Evolutionary conservation across 2,888 invertebrate genomes (phyloP), one percentile per base, ranked within the genome.

Genomic region (Caenorhabditis sinica): DNA sequence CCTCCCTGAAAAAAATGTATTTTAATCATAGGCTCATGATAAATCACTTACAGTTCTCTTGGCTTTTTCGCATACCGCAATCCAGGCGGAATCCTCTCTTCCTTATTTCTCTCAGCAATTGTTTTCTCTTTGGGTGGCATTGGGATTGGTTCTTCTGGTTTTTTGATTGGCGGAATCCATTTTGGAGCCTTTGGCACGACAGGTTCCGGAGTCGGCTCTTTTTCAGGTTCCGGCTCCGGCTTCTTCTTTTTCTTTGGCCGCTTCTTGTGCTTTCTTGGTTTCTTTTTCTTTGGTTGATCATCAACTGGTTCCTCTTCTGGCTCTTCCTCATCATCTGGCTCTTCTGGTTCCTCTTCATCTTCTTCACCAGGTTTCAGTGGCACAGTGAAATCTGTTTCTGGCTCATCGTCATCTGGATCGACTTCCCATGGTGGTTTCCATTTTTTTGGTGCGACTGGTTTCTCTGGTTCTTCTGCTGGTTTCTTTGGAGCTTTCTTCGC

Each of bases 61-160:
- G 89, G 88, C 63, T 90, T 91, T 61, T 86, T 91, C 6, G 90
- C 89, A 80, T 91, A 91, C 61, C 89, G 76, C 25, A 88, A 86
- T 4, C 85, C 83, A 1, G 91, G 91, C 13, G 88, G 87, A 28
- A 89, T 84, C 25, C 89, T 79, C 58, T 90, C 89, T 66, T 91
- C 91, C 43, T 88, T 88, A 49, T 90, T 87, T 6, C 83, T 87
- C 51, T 91, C 89, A 15, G 88, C 86, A 25, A 91, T 85, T 17
- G 89, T 86, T 63, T 90, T 91, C 53, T 90, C 90, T 43, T 90
- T 87, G 4, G 90, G 91, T 28, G 89, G 90, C 86, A 88, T 87
- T 6, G 90, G 88, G 82, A 89, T 89, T 2, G 86, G 72, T 61
- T 89, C 88, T 53, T 86, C 86, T 11, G 69, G 86, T 23, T 65